Base-by-base conservation (phyloP, 2,113 vertebrate species). In the Pionites leucogaster region DNA sequence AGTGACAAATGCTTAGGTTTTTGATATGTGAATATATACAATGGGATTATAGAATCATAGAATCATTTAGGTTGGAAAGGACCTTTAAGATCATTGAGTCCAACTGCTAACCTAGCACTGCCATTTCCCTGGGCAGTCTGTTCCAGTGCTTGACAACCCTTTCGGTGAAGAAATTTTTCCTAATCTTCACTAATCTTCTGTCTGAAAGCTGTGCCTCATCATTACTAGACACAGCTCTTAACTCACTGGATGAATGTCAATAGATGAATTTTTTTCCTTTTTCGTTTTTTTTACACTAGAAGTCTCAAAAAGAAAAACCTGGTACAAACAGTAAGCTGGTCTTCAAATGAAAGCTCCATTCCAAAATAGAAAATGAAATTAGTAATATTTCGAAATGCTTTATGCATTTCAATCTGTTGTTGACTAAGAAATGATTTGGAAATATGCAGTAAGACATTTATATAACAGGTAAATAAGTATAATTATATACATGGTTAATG, bases 341-440 rank as follows among this genome's bases (percentile, higher is more conserved):
- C 25, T 31, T 35, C 18, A 71, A 62, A 60, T 3, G 31, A n/a
- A 83, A 71, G 31, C 31, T 72, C 31, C 16, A 20, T 52, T 72
- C 39, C 13, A 65, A 75, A 65, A 28, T 22, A 65, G 8, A 46
- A 65, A 64, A 85, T 27, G 39, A 85, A 65, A 64, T 55, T 9
- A 74, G 22, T 22, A 52, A 72, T 47, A 41, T 65, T 65, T 33
- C 41, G 39, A 55, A 75, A 65, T 23, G 33, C 60, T 75, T 64
- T 50, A 77, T 39, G 42, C 13, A 65, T 96, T 77, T 88, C 42
- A 68, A 12, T 65, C 17, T 67, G 60, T 39, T 63, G 31, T 59
- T 88, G 74, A 86, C 76, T 57, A 67, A 95, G 55, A 65, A 82
- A n/a, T 57, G 65, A 95, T 88, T 88, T 35, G 81, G 70, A 96